These are phyloP conservation scores for Zoanthus sociatus DNA, from an alignment of 92 coral and sea anemone genomes.

Conservation along the genomic window DNA sequence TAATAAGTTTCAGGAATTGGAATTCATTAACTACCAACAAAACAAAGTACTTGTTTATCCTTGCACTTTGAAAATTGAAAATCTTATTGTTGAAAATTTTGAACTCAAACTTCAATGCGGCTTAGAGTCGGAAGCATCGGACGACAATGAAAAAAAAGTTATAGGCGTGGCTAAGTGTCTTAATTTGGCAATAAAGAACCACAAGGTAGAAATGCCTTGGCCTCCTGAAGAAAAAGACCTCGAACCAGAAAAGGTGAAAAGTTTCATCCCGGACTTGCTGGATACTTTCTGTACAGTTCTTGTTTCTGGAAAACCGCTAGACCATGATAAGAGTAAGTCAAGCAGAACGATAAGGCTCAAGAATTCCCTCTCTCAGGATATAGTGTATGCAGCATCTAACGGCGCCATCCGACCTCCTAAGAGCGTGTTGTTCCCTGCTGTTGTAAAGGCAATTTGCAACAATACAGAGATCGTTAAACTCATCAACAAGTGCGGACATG, in stretches of 20 bases:
- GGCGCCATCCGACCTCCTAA: constrained; percentile 53
- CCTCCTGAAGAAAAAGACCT: constrained; percentile 55
- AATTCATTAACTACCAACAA: constrained; percentile 19
- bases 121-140: constrained; percentile 16
- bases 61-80: constrained; percentile 6
- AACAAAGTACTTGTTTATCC: constrained; percentile 30
- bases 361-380: constrained; percentile 39
- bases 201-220: constrained; percentile 49
- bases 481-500: constrained; percentile 49
- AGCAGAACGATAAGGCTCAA: neutral
- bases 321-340: constrained; percentile 38
- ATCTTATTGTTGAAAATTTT: constrained; percentile 1
- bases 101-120: constrained; percentile 12
- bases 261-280: constrained; percentile 38
- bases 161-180: constrained; percentile 29
- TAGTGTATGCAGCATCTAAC: constrained; percentile 45
- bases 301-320: constrained; percentile 40
- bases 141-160: constrained; percentile 32
- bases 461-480: constrained; percentile 56
- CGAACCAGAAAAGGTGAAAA: constrained; percentile 15
- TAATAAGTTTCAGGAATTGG: neutral
- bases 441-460: constrained; percentile 53
- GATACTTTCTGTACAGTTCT: constrained; percentile 47
- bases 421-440: constrained; percentile 49
- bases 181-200: constrained; percentile 42